Base-by-base conservation (phyloP, 2,797 vertebrate species). In the Danio albolineatus region DNA sequence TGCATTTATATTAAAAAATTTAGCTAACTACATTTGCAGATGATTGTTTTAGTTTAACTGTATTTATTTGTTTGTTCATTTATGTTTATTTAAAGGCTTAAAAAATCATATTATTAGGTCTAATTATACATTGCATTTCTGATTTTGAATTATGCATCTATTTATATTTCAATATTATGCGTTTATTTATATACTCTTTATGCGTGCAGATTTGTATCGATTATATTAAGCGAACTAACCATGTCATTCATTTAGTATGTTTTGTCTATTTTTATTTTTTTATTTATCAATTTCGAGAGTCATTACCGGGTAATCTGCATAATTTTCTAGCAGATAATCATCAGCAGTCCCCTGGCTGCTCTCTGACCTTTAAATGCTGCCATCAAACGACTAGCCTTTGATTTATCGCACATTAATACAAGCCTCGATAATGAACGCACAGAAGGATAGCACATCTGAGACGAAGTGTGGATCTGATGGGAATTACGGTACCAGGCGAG, bases 291-390 rank as follows among this genome's bases (percentile, higher is more conserved):
- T 43, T 9, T 57, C 17, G 14, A 21, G 9, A 10, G 6, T 36
- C 44, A 41, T 62, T 62, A 13, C 9, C 9, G 59, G 36, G 13
- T n/a, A 17, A 56, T 72, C 49, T 44, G 19, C 56, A 53, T 71
- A 54, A 62, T 79, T 61, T 62, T 14, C 38, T 10, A 14, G 19
- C 7, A 1, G 21, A 73, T 51, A 51, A 28, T 13, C 44, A 65
- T 46, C 74, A 44, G 39, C 5, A 9, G 16, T 36, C 7, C 38
- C 48, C n/a, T 41, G 12, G 39, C 10, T 77, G 6, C 7, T 39
- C 62, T 77, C 21, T 70, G 65, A 78, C 65, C 76, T 78, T 49
- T 61, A 41, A 61, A 69, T 41, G 43, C 21, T 46, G 53, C 51
- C 21, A 57, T 39, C 28, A 9, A 59, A 38, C 1, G 3, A 4